Conservation (phyloP, 2,888 invertebrate genomes). For the Julus scandinavius region DNA sequence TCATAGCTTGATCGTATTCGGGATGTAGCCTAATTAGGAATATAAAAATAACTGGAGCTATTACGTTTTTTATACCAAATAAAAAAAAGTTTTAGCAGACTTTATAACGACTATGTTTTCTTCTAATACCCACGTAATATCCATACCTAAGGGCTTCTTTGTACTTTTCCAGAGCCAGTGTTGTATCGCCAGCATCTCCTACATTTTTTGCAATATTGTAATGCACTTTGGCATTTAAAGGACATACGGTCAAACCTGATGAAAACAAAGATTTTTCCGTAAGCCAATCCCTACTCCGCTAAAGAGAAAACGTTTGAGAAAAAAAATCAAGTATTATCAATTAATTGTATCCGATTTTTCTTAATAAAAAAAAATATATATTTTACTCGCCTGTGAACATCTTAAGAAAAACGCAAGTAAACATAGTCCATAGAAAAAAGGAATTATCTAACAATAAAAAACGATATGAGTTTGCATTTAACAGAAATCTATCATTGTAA, state of each 20-base stretch:
- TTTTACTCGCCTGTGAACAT: not conserved
- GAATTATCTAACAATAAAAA: not conserved
- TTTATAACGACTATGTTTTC: too few relatives aligned
- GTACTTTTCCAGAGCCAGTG: constrained; percentile 81
- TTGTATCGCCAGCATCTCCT: constrained; percentile 77
- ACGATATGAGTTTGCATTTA: not conserved
- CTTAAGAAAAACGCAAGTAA: not conserved
- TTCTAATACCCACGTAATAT: too few relatives aligned
- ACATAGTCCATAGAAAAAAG: not conserved
- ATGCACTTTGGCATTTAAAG: constrained; percentile 88
- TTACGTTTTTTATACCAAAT: too few relatives aligned
- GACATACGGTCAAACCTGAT: constrained; percentile 87
- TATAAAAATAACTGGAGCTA: too few relatives aligned
- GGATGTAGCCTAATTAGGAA: constrained; percentile 74
- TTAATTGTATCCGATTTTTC: not conserved
- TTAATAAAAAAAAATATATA: not conserved
- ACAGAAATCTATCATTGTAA: too few relatives aligned
- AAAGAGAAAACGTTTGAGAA: constrained; percentile 58
- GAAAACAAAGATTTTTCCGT: constrained; percentile 81
- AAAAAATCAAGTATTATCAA: not conserved
- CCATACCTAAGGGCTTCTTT: constrained; percentile 76
- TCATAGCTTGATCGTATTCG: constrained; percentile 90
- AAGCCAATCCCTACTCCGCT: constrained; percentile 82
- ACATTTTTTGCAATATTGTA: constrained; percentile 94
- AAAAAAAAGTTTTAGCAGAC: too few relatives aligned